Evolutionary conservation across 2,113 vertebrate species (phyloP).

Genomic region (Eulemur rufifrons): DNA sequence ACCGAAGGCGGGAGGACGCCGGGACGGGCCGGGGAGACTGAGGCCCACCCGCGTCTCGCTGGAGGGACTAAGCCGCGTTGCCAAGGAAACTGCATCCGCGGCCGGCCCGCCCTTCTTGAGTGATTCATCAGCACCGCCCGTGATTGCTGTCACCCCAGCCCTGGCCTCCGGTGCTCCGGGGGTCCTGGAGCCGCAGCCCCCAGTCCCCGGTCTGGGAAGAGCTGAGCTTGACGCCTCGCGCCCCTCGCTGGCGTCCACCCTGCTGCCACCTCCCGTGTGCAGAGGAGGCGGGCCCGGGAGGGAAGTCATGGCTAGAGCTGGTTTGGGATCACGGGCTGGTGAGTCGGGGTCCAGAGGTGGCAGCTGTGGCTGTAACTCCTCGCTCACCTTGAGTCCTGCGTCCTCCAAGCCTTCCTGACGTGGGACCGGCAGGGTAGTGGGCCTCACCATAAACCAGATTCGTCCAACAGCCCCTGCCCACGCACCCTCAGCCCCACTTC

Average conservation of each 20-base stretch:
- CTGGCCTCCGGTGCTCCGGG: not conserved
- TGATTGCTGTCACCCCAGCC: rapidly evolving
- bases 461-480: not conserved
- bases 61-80: not conserved
- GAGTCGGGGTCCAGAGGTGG: not conserved
- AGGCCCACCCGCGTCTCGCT: not conserved
- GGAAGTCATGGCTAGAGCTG: not conserved
- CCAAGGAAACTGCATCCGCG: not conserved
- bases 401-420: not conserved
- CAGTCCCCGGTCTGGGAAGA: not conserved
- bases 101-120: not conserved
- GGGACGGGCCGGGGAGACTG: too few relatives aligned
- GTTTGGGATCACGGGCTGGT: not conserved
- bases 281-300: not conserved
- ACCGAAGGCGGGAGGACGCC: not conserved
- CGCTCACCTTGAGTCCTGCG: not conserved
- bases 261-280: not conserved
- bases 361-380: not conserved
- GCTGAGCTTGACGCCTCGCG: not conserved
- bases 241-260: not conserved
- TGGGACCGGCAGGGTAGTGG: not conserved
- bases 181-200: not conserved
- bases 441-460: not conserved
- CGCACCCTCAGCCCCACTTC: not conserved
- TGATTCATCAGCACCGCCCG: not conserved